Conservation (phyloP, 2,888 invertebrate species). For the Choristoneura rosaceana region DNA sequence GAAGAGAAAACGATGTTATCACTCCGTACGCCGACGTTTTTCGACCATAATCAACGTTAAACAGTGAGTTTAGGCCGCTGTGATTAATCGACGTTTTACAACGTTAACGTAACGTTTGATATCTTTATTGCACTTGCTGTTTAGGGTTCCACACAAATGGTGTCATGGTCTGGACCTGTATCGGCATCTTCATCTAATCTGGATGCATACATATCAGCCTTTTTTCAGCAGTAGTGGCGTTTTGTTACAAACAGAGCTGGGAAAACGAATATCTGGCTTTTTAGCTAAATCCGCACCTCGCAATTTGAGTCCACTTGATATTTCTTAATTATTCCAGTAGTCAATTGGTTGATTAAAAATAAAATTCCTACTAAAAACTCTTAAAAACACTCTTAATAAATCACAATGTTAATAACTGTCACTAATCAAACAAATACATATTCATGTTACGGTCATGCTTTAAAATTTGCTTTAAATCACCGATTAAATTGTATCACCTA, state of each 20-base stretch:
- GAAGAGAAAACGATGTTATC: conserved; percentile 5
- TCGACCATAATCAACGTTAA: conserved; percentile 50
- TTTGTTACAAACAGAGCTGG: too few species aligned
- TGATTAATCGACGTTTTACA: conserved; percentile 53
- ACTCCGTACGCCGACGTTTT: conserved; percentile 41
- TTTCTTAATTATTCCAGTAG: too few species aligned
- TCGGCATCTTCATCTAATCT: too few species aligned
- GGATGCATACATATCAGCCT: too few species aligned
- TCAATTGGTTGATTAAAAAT: not conserved
- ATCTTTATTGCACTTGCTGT: conserved; percentile 1
- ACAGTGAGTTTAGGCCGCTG: conserved; percentile 46
- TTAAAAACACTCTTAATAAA: not conserved
- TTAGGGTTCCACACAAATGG: too few species aligned
- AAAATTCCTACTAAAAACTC: not conserved
- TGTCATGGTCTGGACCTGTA: too few species aligned
- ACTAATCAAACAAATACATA: not conserved
- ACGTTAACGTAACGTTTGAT: conserved; percentile 5
- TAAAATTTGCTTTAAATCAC: not conserved
- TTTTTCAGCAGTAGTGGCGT: too few species aligned
- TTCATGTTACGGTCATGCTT: not conserved
- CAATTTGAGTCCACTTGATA: too few species aligned
- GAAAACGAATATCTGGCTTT: too few species aligned
- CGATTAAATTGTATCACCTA: conserved; percentile 10
- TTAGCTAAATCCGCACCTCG: too few species aligned
- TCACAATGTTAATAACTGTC: not conserved